Evolutionary conservation across 2,113 vertebrate species (phyloP).

Genomic region (Malurus cyaneus): DNA sequence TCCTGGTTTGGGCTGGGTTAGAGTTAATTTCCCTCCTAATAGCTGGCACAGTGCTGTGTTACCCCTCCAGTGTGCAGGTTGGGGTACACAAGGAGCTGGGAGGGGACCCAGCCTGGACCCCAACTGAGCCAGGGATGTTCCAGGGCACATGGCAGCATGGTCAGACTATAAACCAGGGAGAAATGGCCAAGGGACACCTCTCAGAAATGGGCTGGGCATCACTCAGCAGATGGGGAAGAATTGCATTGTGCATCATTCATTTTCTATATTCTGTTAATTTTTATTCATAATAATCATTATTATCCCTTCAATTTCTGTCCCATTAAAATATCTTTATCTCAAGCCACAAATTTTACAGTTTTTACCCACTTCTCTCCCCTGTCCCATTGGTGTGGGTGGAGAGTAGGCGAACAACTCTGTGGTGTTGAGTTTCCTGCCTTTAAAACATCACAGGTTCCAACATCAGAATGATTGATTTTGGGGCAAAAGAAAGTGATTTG

Average conservation of each 20-base stretch:
- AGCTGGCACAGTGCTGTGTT: neutral
- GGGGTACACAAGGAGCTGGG: too few species aligned
- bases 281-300: neutral
- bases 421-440: neutral
- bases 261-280: neutral
- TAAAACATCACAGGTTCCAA: neutral
- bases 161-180: neutral
- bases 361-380: neutral
- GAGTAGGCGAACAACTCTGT: too few species aligned
- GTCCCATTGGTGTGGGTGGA: too few species aligned
- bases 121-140: neutral
- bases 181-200: neutral
- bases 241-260: accelerated
- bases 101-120: neutral
- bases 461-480: neutral
- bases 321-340: neutral
- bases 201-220: neutral
- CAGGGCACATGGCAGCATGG: neutral
- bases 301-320: neutral
- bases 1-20: neutral
- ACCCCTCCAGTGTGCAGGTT: neutral
- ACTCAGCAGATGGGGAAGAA: neutral
- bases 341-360: neutral
- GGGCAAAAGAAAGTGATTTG: neutral
- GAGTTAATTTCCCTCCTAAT: neutral